phyloP scores from a whole-genome alignment of 2,113 vertebrate species.

The Alectura lathami region DNA sequence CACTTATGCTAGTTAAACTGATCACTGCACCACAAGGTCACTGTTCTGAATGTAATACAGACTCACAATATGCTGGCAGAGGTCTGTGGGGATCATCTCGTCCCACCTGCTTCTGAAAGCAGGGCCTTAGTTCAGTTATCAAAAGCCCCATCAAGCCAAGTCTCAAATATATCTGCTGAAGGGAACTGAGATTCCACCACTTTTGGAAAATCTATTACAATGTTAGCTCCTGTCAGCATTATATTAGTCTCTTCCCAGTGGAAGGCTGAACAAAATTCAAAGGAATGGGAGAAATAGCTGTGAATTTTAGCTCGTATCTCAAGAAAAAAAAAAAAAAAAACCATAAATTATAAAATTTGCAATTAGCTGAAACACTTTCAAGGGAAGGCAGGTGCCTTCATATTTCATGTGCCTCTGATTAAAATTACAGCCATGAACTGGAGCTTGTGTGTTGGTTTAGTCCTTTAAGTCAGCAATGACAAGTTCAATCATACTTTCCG shows the following conservation, averaged over 20 bases:
- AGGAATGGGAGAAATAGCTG: neutral
- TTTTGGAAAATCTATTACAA: neutral
- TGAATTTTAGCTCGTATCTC: neutral
- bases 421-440: neutral
- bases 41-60: neutral
- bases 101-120: neutral
- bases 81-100: neutral
- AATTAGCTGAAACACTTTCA: neutral
- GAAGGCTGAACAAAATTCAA: neutral
- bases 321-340: neutral
- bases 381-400: neutral
- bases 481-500: neutral
- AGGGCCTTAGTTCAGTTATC: neutral
- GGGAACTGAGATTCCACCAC: neutral
- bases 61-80: fast-evolving
- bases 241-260: neutral
- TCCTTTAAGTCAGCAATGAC: neutral
- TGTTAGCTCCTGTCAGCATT: neutral
- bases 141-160: neutral
- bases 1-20: neutral
- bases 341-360: neutral
- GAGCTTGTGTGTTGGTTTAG: neutral
- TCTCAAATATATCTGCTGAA: neutral
- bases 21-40: neutral
- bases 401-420: neutral